These are phyloP conservation scores for Heterodera filipjevi DNA, from an alignment of 2,888 invertebrate species.

Conservation along the genomic window DNA sequence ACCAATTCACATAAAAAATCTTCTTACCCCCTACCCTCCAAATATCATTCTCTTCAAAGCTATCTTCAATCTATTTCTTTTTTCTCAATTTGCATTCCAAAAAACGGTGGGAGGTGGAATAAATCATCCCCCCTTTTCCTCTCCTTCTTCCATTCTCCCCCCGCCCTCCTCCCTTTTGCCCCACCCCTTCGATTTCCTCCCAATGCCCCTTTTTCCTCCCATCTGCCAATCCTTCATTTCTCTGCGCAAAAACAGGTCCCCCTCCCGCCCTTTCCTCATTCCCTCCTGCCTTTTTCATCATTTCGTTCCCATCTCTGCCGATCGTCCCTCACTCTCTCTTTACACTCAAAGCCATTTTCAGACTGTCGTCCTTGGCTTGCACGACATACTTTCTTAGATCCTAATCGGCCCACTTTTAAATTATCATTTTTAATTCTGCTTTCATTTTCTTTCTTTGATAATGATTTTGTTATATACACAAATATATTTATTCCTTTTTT, in stretches of 20 bases:
- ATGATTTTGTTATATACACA: neutral
- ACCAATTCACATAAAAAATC: conserved; percentile 8
- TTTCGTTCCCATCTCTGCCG: neutral
- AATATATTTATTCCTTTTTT: neutral
- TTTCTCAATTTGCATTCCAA: conserved; percentile 20
- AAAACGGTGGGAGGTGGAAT: conserved; percentile 8
- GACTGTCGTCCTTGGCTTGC: neutral
- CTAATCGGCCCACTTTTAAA: neutral
- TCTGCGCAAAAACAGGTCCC: conserved; percentile 18
- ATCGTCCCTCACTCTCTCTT: neutral
- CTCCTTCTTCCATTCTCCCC: neutral
- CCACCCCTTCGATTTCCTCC: neutral
- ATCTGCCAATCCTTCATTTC: conserved; percentile 12
- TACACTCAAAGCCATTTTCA: conserved; percentile 5
- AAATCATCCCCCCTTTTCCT: neutral
- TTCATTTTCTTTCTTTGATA: neutral
- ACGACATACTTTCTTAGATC: neutral
- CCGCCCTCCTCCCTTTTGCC: neutral
- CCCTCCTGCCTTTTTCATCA: neutral
- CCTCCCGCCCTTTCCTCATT: neutral
- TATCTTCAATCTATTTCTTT: conserved; percentile 3
- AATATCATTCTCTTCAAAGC: conserved; percentile 4
- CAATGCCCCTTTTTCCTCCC: conserved; percentile 1
- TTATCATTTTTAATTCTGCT: neutral
- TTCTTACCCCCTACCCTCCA: neutral